Base-by-base conservation (phyloP, 1,140 invertebrate genomes). In the Heliconius hewitsoni region DNA sequence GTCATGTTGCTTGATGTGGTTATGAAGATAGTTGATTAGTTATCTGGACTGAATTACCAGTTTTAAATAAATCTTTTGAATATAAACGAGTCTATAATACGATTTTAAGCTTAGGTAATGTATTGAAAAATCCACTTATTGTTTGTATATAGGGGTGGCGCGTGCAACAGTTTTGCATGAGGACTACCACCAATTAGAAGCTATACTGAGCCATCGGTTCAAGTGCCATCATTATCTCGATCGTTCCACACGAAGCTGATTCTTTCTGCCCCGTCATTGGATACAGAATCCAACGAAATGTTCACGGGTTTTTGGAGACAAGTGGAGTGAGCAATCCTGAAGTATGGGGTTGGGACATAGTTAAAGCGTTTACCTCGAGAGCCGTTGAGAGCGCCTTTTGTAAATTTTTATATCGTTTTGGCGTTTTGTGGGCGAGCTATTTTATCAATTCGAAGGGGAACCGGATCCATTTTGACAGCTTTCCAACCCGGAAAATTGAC, bases 151-250 rank as follows among this genome's bases (percentile, higher is more conserved):
- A 93, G 81, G 91, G 90, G 90, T 85, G 90, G 84, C 87, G 86
- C 91, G 93, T 93, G 93, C 92, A 91, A 94, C 93, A 94, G 93
- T 94, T 94, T 94, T 93, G 87, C 86, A 90, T 85, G 87, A 93
- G 87, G 83, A 88, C 87, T 87, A 88, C 82, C 90, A 91, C 92
- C 93, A 94, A 94, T 94, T 94, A 94, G 89, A 90, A 91, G 92
- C 89, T 91, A 93, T 93, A 92, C 85, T 90, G 91, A 92, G 89
- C 89, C 90, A 90, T 91, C 87, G 86, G 85, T 82, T 93, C 87
- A 92, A 94, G 93, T 92, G 89, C 90, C 93, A 93, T 93, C 93
- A 94, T 94, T 93, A 94, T 93, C 93, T 92, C 83, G 88, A 71
- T 74, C 19, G 11, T 19, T 82, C 75, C 85, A 89, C 60, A 84